Conservation (phyloP, 1,140 invertebrate species). For the Eumaeus atala region DNA sequence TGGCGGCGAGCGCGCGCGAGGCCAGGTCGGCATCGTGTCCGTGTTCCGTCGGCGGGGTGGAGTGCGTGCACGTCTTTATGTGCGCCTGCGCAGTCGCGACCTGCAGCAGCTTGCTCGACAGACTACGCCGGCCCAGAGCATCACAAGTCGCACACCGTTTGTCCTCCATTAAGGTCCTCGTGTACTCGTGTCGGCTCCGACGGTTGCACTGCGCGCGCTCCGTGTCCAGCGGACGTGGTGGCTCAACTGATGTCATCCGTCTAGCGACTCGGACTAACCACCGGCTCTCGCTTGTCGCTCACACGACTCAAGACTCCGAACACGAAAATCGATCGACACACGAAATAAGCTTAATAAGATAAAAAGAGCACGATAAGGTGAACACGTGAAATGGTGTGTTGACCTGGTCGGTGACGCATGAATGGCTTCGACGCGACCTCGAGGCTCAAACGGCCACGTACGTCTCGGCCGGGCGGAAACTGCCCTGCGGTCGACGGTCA, state of each 20-base stretch:
- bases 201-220: conserved; percentile 63
- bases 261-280: conserved; percentile 49
- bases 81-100: conserved; percentile 68
- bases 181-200: conserved; percentile 58
- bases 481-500: conserved; percentile 62
- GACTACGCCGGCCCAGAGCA: conserved; percentile 57
- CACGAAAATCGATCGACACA: conserved; percentile 56
- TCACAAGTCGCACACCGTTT: conserved; percentile 64
- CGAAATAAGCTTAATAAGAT: conserved; percentile 69
- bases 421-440: conserved; percentile 57
- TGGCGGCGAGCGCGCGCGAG: conserved; percentile 58
- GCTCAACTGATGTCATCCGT: conserved; percentile 70
- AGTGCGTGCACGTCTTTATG: conserved; percentile 54
- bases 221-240: conserved; percentile 59
- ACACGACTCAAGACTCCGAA: conserved; percentile 55
- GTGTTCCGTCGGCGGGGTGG: conserved; percentile 40
- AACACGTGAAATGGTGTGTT: conserved; percentile 68
- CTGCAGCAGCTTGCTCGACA: conserved; percentile 61
- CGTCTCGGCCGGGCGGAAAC: conserved; percentile 56
- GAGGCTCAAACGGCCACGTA: conserved; percentile 52
- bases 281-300: conserved; percentile 41
- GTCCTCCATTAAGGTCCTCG: conserved; percentile 63
- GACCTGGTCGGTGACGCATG: conserved; percentile 55
- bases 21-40: conserved; percentile 51
- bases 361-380: conserved; percentile 64